Evolutionary conservation across 2,888 invertebrate genomes (phyloP), one percentile per base, ranked within the genome.

Genomic region (Plebejus melissa): DNA sequence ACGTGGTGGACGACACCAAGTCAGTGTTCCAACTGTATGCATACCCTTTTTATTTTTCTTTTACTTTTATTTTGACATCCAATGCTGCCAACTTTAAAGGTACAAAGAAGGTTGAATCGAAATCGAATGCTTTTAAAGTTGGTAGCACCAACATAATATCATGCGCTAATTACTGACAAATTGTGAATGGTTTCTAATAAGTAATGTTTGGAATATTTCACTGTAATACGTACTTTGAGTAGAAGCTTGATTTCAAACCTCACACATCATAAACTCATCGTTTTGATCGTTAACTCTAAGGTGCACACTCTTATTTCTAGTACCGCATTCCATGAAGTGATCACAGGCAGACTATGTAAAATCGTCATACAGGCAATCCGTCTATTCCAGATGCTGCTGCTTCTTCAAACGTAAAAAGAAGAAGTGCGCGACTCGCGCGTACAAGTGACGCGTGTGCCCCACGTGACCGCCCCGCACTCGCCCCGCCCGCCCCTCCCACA

Each of bases 391-490:
- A 95, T 99, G 99, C 95, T 99, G 99, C 94, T 99, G 98, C 94
- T 99, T 99, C 96, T 98, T 98, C 96, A 98, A 98, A 94, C 97
- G 98, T 93, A 98, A 98, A 97, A 98, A 98, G 97, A 99, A 99
- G 97, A 98, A 98, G 96, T 97, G 94, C 79, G 93, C 97, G 89
- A 96, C 96, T 81, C 96, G 97, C 88, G 96, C 96, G 89, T 96
- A 96, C 94, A 97, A 97, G 96, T 97, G 97, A 97, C 97, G 97
- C 96, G 96, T 82, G 86, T 79, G 83, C 80, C 79, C 77, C 81
- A 77, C 85, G 81, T 86, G 86, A 85, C 88, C 83, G 80, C 80
- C 77, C 80, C 82, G 78, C 81, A 77, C 79, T 79, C 78, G 74
- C 81, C 72, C 72, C 77, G 72, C 78, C 77, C 81, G 81, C 80